Conservation (phyloP, 1,140 invertebrate genomes). For the Zeugodacus cucurbitae region DNA sequence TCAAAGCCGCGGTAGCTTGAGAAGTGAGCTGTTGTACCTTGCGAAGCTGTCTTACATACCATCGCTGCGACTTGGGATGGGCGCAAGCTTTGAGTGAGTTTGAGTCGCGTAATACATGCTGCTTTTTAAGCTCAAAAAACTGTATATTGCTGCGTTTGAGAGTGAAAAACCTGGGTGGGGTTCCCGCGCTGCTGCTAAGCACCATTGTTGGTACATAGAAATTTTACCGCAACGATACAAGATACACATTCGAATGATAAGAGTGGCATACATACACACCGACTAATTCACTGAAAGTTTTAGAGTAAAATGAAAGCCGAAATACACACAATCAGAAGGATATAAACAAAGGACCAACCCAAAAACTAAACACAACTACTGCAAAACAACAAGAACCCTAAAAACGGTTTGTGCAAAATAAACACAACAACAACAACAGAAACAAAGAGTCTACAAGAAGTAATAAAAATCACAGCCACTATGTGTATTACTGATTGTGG, state of each 20-base stretch:
- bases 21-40: not conserved
- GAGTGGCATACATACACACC: not conserved
- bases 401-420: not conserved
- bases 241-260: slow-evolving; percentile 37
- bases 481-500: not conserved
- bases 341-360: not conserved
- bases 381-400: not conserved
- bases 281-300: no score
- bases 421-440: not conserved
- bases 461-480: not conserved
- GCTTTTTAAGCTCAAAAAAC: not conserved
- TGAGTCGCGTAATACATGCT: not conserved
- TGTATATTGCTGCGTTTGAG: not conserved
- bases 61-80: not conserved
- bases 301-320: not conserved
- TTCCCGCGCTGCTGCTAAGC: not conserved
- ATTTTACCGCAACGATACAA: not conserved
- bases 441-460: not conserved
- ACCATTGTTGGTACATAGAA: not conserved
- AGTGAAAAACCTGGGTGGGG: not conserved
- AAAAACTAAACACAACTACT: not conserved
- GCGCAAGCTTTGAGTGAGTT: not conserved
- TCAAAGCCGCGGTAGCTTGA: not conserved
- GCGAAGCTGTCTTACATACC: not conserved
- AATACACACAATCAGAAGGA: not conserved